Evolutionary conservation across 2,888 invertebrate genomes (phyloP), one percentile per base, ranked within the genome.

Genomic region (Anoncus sp.): DNA sequence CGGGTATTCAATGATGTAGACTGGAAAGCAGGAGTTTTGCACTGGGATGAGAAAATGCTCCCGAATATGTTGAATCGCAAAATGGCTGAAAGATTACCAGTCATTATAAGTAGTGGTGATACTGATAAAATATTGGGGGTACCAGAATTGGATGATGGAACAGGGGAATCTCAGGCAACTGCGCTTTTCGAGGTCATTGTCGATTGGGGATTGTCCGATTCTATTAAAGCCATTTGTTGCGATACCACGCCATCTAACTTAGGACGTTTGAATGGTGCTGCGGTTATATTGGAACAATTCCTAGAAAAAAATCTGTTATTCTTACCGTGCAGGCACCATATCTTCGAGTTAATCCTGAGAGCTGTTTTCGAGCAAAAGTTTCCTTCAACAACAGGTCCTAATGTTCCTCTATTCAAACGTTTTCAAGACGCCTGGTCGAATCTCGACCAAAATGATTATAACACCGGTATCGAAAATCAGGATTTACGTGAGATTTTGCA

Each of bases 301-400:
- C 45, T 79, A 7, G 60, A 67, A 16, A 72, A 57, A 67, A 27
- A 71, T 43, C 31, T 78, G 31, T 45, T 79, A 18, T 31, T 66
- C 40, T 12, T 75, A 24, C 43, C 62, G 47, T 72, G 75, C 53
- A 47, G n/a, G n/a, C n/a, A n/a, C n/a, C n/a, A n/a, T n/a, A n/a
- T n/a, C n/a, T n/a, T n/a, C n/a, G n/a, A n/a, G 31, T 18, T 75
- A 7, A 27, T 78, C 14, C 40, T 74, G n/a, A 77, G 59, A 74
- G 45, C 43, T 51, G 74, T 70, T 31, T 69, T 74, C 12, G 65
- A 65, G 24, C n/a, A 24, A 57, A 45, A 18, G 31, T 45, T 60
- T 16, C 65, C 66, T 9, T 38, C 40, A n/a, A 59, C 77, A 20
- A 38, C 59, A 14, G 62, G 38, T n/a, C n/a, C n/a, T n/a, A n/a